Conservation (phyloP, 2,888 invertebrate genomes). For the Xylota sylvarum region DNA sequence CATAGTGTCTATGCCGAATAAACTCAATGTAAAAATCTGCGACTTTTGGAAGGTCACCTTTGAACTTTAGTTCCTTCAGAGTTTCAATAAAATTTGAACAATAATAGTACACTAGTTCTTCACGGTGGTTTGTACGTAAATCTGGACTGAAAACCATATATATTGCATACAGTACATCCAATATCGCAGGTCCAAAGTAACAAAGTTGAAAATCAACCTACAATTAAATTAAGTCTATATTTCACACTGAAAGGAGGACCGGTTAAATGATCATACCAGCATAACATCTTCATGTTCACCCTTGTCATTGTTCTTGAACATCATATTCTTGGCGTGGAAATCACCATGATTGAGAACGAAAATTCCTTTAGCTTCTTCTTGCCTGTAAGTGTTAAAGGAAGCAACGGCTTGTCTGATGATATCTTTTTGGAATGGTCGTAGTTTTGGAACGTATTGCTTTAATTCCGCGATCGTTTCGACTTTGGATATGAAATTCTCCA, state of each 20-base stretch:
- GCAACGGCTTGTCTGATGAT: constrained; percentile 42
- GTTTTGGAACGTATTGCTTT: constrained; percentile 74
- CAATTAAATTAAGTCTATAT: background rate
- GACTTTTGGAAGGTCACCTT: constrained; percentile 38
- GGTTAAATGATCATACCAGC: constrained; percentile 65
- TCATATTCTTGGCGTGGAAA: constrained; percentile 80
- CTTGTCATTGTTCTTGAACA: constrained; percentile 78
- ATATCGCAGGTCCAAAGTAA: constrained; percentile 48
- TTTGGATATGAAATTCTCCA: constrained; percentile 77
- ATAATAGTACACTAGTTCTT: constrained; percentile 50
- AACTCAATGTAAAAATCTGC: constrained; percentile 45
- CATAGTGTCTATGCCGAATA: constrained; percentile 31
- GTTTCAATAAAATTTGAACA: constrained; percentile 41
- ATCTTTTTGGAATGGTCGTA: constrained; percentile 73
- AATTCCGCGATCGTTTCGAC: constrained; percentile 69
- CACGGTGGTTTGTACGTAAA: constrained; percentile 25
- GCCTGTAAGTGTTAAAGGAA: constrained; percentile 14
- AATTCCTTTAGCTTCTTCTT: constrained; percentile 5
- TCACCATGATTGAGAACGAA: constrained; percentile 81
- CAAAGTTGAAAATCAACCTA: constrained; percentile 60
- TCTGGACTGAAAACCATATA: constrained; percentile 27
- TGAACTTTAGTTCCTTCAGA: constrained; percentile 15
- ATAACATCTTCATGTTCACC: constrained; percentile 78
- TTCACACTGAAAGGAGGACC: background rate
- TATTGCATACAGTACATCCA: constrained; percentile 44